Conservation (phyloP, 2,797 vertebrate species). For the Dicrostonyx torquatus region DNA sequence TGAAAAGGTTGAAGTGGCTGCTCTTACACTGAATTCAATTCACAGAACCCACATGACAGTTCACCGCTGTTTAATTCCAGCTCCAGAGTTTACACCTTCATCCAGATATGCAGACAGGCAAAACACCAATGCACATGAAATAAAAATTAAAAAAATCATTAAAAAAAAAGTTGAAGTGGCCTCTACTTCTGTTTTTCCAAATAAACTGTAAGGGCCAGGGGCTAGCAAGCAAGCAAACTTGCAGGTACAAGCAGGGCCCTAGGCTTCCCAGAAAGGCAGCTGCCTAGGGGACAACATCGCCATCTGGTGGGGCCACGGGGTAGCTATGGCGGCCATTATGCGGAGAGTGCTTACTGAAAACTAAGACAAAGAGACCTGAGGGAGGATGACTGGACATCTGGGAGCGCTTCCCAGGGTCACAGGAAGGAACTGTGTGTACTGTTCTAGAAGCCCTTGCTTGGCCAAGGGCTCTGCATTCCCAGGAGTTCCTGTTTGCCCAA, state of each 20-base stretch:
- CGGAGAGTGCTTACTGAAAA: accelerated
- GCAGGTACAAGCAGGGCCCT: neutral
- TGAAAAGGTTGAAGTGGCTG: neutral
- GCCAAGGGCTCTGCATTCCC: neutral
- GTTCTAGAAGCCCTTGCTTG: neutral
- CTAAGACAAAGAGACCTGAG: neutral
- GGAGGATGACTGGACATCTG: neutral
- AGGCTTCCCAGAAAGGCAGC: too few relatives aligned
- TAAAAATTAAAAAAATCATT: neutral
- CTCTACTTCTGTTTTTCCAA: neutral
- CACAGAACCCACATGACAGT: neutral
- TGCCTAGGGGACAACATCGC: neutral
- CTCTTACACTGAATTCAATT: neutral
- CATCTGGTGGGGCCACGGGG: conserved; percentile 41
- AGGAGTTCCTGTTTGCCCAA: neutral
- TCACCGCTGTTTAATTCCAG: neutral
- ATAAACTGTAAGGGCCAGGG: neutral
- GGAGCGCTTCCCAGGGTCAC: neutral
- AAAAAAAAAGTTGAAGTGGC: neutral
- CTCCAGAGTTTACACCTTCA: neutral
- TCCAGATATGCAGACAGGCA: neutral
- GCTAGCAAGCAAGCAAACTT: neutral
- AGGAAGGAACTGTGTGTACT: neutral
- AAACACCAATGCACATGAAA: neutral
- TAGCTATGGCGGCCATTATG: neutral